Base-by-base conservation (phyloP, 2,797 vertebrate species). In the Tokudaia tokunoshimensis region DNA sequence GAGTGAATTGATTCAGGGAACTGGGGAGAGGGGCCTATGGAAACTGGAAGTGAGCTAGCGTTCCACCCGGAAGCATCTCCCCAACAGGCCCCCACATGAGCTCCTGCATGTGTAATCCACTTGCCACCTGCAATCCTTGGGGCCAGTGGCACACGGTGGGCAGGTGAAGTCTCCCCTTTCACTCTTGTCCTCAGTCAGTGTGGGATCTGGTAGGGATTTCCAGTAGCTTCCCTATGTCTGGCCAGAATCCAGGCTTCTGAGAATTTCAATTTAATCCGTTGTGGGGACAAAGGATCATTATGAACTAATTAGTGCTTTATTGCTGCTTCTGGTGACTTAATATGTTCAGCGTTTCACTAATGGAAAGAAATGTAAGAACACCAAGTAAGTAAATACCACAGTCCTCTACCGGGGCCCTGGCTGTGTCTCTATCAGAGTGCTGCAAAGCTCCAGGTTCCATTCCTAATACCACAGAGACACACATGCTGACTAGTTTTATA, bases 221-320 rank as follows among this genome's bases (percentile, higher is more conserved):
- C 72, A 37, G 2, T 94, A 44, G 92, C 95, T 97, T 98, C 94
- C 97, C 97, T 97, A 96, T 96, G 97, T 76, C 96, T 98, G 98
- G 98, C 98, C 96, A 63, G 87, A 90, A 93, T 98, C 98, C 98
- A 98, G 96, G 84, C 97, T 98, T 97, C 92, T 2, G 29, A 96
- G 96, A 97, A 97, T 97, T 98, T 97, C 98, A 96, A 14, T 97
- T 97, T 98, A 97, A 98, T 98, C 98, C 98, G 97, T 97, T 98
- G 98, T 97, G 80, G 80, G 4, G 98, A 98, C 97, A 1, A 10
- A 98, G 98, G 97, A 98, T 98, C 97, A 97, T 98, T 98, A 98
- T 98, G 97, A 98, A 97, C 97, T 98, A 98, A 99, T 98, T 98
- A 98, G 97, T 94, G 96, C 98, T 98, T 98, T 98, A 97, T 98